Conservation (phyloP, 2,113 vertebrate species). For the Podocnemis expansa region DNA sequence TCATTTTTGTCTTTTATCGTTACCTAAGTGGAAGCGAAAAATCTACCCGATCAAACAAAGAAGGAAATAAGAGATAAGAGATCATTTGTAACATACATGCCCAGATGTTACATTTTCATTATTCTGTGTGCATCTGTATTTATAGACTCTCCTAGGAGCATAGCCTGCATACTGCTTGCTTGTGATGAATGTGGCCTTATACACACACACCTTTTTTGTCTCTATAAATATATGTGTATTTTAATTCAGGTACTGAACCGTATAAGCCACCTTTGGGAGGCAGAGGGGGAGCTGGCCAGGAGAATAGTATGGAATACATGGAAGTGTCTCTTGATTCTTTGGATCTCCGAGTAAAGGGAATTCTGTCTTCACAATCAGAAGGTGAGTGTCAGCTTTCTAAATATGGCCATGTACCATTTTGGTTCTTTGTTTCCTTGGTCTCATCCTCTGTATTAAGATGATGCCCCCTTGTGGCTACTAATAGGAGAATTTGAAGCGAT, state of each 20-base stretch:
- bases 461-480: constrained; percentile 72
- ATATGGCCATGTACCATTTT: neutral
- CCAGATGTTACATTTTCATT: constrained; percentile 1
- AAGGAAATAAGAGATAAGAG: neutral
- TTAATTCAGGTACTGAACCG: constrained; percentile 70
- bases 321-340: constrained; percentile 92
- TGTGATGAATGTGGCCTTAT: neutral
- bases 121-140: neutral
- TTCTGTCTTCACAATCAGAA: constrained; percentile 82
- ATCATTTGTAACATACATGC: neutral
- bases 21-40: neutral
- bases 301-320: constrained; percentile 85
- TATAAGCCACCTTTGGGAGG: constrained; percentile 76
- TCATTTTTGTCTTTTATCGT: neutral
- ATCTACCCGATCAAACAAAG: neutral
- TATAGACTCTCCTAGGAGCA: neutral
- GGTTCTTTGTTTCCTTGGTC: constrained; percentile 40
- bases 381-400: constrained; percentile 74
- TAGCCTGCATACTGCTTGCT: neutral
- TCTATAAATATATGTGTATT: neutral
- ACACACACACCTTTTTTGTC: neutral
- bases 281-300: constrained; percentile 58
- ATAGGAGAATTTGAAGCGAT: neutral
- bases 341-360: constrained; percentile 89
- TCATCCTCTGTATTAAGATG: neutral